Evolutionary conservation across 2,797 vertebrate genomes (phyloP).

Genomic region (Coccyzus lansbergi): DNA sequence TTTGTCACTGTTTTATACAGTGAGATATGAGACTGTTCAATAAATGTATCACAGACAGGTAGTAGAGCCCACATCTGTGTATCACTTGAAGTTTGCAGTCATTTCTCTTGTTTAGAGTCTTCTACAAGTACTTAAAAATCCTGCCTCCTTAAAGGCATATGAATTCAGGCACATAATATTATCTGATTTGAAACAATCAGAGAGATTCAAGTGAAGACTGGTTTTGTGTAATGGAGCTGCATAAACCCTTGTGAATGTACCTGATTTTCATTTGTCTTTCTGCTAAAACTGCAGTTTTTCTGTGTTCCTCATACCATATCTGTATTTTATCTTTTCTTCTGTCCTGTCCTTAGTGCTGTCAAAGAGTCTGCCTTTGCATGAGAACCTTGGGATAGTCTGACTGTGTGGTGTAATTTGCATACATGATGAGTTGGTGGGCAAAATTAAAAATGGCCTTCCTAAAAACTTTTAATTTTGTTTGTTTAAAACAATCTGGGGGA

Average conservation of each 20-base stretch:
- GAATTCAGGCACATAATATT: background rate
- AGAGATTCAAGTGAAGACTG: background rate
- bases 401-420: background rate
- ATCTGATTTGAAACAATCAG: background rate
- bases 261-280: conserved; percentile 9
- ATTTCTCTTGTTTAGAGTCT: background rate
- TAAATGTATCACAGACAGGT: background rate
- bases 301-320: conserved; percentile 3
- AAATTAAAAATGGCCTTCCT: background rate
- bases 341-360: conserved; percentile 19
- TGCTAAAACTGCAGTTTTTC: background rate
- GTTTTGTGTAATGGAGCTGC: background rate
- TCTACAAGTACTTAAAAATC: background rate
- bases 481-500: background rate
- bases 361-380: background rate
- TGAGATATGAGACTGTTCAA: background rate
- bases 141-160: background rate
- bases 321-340: conserved; percentile 22
- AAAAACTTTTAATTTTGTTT: background rate
- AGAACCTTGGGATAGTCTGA: background rate
- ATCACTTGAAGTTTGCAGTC: background rate
- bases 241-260: background rate
- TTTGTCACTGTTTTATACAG: background rate
- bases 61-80: background rate
- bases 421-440: background rate